Conservation (phyloP, 2,113 vertebrate genomes). For the Actenoides lindsayi region DNA sequence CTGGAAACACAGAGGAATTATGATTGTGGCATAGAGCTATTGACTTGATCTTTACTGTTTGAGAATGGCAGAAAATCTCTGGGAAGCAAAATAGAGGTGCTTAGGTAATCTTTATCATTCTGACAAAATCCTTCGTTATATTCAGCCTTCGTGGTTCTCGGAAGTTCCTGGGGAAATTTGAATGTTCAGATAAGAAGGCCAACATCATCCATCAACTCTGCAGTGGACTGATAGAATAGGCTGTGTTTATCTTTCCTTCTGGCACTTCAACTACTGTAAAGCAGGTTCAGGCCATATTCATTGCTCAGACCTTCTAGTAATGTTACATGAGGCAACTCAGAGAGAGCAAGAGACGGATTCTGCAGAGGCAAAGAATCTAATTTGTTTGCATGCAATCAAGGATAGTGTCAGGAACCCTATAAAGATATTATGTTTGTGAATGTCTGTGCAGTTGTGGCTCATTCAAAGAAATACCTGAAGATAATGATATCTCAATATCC, state of each 20-base stretch:
- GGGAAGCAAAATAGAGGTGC: conserved; percentile 3
- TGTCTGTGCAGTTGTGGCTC: neutral
- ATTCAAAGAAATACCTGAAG: neutral
- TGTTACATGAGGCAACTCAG: neutral
- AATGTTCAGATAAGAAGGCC: neutral
- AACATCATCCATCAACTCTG: neutral
- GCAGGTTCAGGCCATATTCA: neutral
- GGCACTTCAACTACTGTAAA: neutral
- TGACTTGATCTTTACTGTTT: conserved; percentile 26
- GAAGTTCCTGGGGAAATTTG: neutral
- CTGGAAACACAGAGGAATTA: neutral
- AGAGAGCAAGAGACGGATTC: neutral
- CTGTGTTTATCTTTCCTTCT: neutral
- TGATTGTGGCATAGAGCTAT: neutral
- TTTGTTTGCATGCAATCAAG: neutral
- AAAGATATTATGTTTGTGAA: neutral
- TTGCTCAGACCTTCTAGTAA: neutral
- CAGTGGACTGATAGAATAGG: neutral
- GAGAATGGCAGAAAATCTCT: conserved; percentile 2
- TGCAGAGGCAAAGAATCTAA: neutral
- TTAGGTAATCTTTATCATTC: neutral
- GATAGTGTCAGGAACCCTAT: neutral
- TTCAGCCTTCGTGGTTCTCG: neutral
- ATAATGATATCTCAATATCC: neutral
- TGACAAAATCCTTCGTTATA: neutral